These are phyloP conservation scores for Mobula birostris DNA, from an alignment of 2,113 vertebrate species.

Conservation along the genomic window DNA sequence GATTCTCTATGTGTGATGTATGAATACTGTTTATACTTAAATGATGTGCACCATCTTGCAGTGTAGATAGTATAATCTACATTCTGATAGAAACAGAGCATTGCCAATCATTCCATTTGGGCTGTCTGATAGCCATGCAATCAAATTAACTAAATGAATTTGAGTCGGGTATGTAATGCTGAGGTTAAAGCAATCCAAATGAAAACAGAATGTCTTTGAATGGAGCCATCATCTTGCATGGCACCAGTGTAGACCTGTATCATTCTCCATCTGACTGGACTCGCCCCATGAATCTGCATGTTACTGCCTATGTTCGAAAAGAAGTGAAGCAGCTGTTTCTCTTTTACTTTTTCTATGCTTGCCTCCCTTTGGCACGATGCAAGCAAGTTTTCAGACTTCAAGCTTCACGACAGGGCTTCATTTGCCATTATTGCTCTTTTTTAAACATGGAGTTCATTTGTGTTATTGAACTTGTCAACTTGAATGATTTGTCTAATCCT, in stretches of 20 bases:
- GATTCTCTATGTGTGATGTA: not conserved
- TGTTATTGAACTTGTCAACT: constrained; percentile 35
- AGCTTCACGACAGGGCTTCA: not conserved
- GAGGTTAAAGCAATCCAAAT: not conserved
- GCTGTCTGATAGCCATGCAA: not conserved
- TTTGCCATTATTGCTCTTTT: constrained; percentile 26
- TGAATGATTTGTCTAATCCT: constrained; percentile 30
- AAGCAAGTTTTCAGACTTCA: constrained; percentile 2
- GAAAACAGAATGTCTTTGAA: not conserved
- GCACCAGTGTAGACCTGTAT: not conserved
- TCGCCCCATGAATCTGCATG: not conserved
- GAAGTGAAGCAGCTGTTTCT: constrained; percentile 15
- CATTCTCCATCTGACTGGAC: not conserved
- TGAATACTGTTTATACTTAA: not conserved
- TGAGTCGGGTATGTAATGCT: not conserved
- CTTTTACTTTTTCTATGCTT: not conserved
- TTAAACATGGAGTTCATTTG: constrained; percentile 22
- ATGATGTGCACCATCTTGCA: not conserved
- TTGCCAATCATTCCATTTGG: not conserved
- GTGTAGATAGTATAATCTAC: not conserved
- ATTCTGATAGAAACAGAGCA: not conserved
- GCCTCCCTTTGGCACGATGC: not conserved
- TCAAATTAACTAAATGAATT: not conserved
- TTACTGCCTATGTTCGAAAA: not conserved
- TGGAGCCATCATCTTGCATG: not conserved